Base-by-base conservation (phyloP, 2,113 vertebrate genomes). In the Myiopsitta monachus region DNA sequence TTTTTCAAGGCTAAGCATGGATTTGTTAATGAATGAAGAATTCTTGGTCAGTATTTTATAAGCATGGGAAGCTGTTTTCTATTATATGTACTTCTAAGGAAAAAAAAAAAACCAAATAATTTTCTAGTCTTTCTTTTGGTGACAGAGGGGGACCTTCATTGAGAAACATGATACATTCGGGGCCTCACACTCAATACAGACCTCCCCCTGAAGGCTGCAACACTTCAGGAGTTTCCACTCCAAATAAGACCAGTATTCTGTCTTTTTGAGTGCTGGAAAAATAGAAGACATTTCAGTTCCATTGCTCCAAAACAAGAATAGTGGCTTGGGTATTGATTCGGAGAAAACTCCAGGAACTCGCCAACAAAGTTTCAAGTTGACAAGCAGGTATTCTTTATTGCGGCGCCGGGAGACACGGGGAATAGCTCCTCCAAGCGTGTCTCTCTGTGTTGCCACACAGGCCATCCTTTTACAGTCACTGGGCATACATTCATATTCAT, bases 31-130 rank as follows among this genome's bases (percentile, higher is more conserved):
- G 64, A 87, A 61, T 68, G 30, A 90, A 92, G 84, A 92, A 73
- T 47, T 87, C 27, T 91, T 90, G 27, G 12, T 91, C 62, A 84
- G 22, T 93, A 73, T 82, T 92, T 93, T 88, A 46, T 79, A 84
- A 63, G 27, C 28, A 46, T 31, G 59, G 7, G 51, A 83, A 75
- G 17, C 8, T 47, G 8, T 68, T 36, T 87, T 84, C 39, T 73
- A 38, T 33, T 93, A 36, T 12, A 76, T 47, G 12, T 69, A 24
- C 24, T 24, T 4, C 61, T 84, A 70, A 84, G 41, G 2, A 7
- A n/a, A 75, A 79, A n/a, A 75, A 79, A 46, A 23, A 22, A 1
- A 11, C 55, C 31, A 22, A 22, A n/a, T 33, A 3, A 21, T 30
- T n/a, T 68, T 88, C 84, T 52, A 68, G 39, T 33, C 13, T 74